A percentile compares a stretch with the other conserved stretches of the same genome.
phyloP scores from a whole-genome alignment of 2,888 invertebrate genomes.

The Acanthococcus lagerstroemiae region DNA sequence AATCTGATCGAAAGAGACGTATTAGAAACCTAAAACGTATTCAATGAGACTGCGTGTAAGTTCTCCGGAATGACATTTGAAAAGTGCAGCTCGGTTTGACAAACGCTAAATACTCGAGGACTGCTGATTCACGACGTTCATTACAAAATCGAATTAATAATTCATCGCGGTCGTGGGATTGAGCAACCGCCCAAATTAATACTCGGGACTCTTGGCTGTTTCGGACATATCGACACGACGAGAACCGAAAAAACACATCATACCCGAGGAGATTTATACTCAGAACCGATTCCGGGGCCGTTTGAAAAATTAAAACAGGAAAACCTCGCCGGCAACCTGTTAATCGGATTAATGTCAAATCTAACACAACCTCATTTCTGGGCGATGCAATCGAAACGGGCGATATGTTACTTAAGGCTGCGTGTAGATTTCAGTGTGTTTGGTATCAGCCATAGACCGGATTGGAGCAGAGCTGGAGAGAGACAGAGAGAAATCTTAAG shows the following conservation, averaged over 20 bases:
- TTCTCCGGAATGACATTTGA: not conserved
- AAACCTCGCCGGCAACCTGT: conserved; percentile 14
- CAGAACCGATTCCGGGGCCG: no score
- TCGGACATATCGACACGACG: conserved; percentile 1
- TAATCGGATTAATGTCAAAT: conserved; percentile 28
- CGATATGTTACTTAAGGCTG: conserved; percentile 22
- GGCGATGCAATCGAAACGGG: conserved; percentile 9
- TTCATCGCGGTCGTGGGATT: conserved; percentile 13
- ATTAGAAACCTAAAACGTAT: not conserved
- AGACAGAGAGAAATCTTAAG: not conserved
- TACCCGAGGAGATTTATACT: no score
- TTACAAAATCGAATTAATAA: conserved; percentile 24
- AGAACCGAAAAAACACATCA: no score
- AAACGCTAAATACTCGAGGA: not conserved
- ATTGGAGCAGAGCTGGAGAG: not conserved
- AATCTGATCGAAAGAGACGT: not conserved
- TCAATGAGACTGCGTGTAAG: not conserved
- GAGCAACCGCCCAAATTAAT: conserved; percentile 15
- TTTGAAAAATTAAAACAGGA: conserved; percentile 11
- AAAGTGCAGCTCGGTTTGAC: not conserved
- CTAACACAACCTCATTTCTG: conserved; percentile 2
- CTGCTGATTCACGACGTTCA: conserved; percentile 17
- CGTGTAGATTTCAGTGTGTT: no score
- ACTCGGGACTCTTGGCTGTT: conserved; percentile 2
- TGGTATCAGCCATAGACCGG: no score